Evolutionary conservation across 2,888 invertebrate species (phyloP), one percentile per base, ranked within the genome.

Genomic region (Syrista parreyssii): DNA sequence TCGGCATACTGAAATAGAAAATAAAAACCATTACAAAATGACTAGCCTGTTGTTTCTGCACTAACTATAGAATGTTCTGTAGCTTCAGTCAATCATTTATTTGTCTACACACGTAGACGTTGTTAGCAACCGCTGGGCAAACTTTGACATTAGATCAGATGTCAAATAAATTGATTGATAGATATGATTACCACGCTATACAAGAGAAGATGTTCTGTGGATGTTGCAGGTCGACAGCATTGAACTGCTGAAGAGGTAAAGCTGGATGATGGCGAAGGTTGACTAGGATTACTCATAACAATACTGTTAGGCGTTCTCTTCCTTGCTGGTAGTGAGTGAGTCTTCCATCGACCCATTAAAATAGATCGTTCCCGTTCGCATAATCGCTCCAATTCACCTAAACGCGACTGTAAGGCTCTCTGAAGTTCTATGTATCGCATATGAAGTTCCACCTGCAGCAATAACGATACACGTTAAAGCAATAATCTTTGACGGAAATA

Each of bases 361-460:
- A 98, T 93, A 88, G 97, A 97, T 77, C 96, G 94, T 90, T 98
- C 98, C 4, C 96, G 93, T 77, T 97, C 92, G 84, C 96, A 96
- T 11, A 97, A 93, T 76, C 96, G 94, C 89, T 98, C 97, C 76
- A 98, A 91, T 90, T 97, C 97, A 73, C 95, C 94, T 94, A 97
- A 95, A 91, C 97, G 97, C 73, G 94, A 94, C 91, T 98, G 97
- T 34, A 98, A 92, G 68, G 96, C 93, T 85, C 96, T 94, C 92
- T 98, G 97, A 40, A 98, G 93, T 88, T 97, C 97, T 83, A 98
- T 97, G 89, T 97, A 97, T 80, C 98, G 95, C 94, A 98, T 97
- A 90, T 98, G 98, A 0, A 99, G 93, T 88, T 98, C 97, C 68
- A 98, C 95, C 95, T 95, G 83, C 55, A 87, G 84, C 9, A 73